Base-by-base conservation (phyloP, 2,888 invertebrate genomes). In the Tholera decimalis region DNA sequence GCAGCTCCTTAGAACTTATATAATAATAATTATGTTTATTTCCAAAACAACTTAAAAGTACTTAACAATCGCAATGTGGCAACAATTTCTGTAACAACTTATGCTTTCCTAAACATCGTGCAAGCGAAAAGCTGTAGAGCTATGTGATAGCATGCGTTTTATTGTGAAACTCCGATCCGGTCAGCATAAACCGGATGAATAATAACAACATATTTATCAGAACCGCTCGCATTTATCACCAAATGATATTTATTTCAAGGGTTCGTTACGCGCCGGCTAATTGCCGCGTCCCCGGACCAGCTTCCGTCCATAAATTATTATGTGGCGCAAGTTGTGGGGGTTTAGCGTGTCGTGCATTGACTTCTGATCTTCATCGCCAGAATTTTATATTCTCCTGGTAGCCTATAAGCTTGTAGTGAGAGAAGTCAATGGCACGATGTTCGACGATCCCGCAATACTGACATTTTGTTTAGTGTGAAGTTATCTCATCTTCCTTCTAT, bases 231-330 rank as follows among this genome's bases (percentile, higher is more conserved):
- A 93, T 94, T 93, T 92, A 94, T 94, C 93, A 93, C 84, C 81
- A 88, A 93, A 93, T 93, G 90, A 93, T 94, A 94, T 94, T 94
- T 92, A 94, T 94, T 94, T 92, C 90, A 91, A 89, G 89, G 91
- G 92, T 94, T 94, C 94, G 94, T 94, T 95, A 94, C 91, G 91
- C 86, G 89, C 83, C 86, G 82, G 92, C 95, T 95, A 95, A 95
- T 95, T 95, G 94, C 93, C 81, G 88, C 91, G 91, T 93, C 93
- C 89, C 88, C 87, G 88, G 90, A 89, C 89, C 87, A 80, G 90
- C 90, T 89, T 88, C 87, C 87, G 84, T 89, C 89, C 89, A 93
- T 95, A 93, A 95, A 94, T 95, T 94, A 94, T 90, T 83, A 85
- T 73, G 82, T 65, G 84, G 82, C 61, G 22, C 80, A 89, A 91